Evolutionary conservation across 2,888 invertebrate species (phyloP).

Genomic region (Sphecodes monilicornis): DNA sequence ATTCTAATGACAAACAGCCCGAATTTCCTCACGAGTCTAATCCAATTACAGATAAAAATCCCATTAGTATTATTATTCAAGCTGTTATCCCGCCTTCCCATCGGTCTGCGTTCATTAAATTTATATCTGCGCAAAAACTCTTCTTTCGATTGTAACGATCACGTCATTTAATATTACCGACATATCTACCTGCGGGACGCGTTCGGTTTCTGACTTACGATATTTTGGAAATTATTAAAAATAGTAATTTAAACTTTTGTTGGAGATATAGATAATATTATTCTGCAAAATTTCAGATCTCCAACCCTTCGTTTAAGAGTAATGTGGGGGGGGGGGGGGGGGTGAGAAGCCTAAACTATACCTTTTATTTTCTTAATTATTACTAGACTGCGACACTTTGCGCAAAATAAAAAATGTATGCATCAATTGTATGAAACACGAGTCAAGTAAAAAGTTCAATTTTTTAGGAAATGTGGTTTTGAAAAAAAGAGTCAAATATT

Average conservation of each 20-base stretch:
- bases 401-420: no score
- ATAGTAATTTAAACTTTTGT: neutral
- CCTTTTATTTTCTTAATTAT: no score
- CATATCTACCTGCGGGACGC: neutral
- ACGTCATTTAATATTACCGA: neutral
- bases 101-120: conserved; percentile 22
- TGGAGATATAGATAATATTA: neutral
- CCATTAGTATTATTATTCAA: conserved; percentile 50
- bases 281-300: no score
- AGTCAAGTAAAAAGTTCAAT: no score
- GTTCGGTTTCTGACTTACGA: neutral
- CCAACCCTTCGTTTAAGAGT: no score
- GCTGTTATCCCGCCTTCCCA: conserved; percentile 16
- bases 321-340: no score
- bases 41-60: conserved; percentile 52
- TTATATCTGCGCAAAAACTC: conserved; percentile 22
- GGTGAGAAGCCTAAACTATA: no score
- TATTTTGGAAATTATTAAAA: neutral
- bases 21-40: conserved; percentile 22
- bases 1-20: conserved; percentile 32
- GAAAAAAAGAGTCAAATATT: no score
- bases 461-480: no score
- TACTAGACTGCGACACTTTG: no score
- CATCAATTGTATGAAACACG: no score
- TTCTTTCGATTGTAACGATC: neutral